Conservation (phyloP, 2,888 invertebrate species). For the Platerodrilus igneus region DNA sequence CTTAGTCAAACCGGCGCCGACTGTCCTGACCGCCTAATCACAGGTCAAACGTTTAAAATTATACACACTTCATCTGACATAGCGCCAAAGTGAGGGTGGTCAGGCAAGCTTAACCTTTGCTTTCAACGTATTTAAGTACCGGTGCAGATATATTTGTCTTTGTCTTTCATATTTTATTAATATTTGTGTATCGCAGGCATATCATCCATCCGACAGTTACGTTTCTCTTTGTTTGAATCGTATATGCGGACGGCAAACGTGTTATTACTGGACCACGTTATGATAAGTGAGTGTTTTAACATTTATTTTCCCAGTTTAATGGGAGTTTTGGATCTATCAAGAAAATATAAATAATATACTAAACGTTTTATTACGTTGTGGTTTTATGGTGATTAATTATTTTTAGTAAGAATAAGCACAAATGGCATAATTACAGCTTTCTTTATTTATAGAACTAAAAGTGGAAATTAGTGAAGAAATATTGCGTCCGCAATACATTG, state of each 20-base stretch:
- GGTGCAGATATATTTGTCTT: too few relatives aligned
- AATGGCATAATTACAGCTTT: too few relatives aligned
- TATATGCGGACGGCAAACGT: too few relatives aligned
- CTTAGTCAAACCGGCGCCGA: slow-evolving; percentile 43
- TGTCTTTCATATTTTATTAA: too few relatives aligned
- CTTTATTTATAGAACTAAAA: too few relatives aligned
- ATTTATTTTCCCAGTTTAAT: slow-evolving; percentile 30
- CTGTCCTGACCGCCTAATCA: slow-evolving; percentile 44
- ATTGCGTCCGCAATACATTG: too few relatives aligned
- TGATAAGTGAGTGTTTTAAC: slow-evolving; percentile 29
- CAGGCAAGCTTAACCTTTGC: slow-evolving; percentile 26
- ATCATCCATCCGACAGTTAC: too few relatives aligned
- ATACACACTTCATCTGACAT: slow-evolving; percentile 40
- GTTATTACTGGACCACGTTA: slow-evolving; percentile 28
- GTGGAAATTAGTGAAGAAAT: too few relatives aligned
- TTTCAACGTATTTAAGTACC: slow-evolving; percentile 13
- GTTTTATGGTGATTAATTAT: too few relatives aligned
- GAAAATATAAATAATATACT: slow-evolving; percentile 26
- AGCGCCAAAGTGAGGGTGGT: slow-evolving; percentile 40
- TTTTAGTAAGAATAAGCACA: too few relatives aligned
- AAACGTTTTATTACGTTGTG: slow-evolving; percentile 26
- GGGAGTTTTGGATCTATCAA: slow-evolving; percentile 26
- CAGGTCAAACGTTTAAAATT: slow-evolving; percentile 44
- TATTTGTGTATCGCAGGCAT: too few relatives aligned
- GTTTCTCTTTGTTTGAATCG: too few relatives aligned